Evolutionary conservation across 2,113 vertebrate genomes (phyloP).

Genomic region (Chinchilla lanigera): DNA sequence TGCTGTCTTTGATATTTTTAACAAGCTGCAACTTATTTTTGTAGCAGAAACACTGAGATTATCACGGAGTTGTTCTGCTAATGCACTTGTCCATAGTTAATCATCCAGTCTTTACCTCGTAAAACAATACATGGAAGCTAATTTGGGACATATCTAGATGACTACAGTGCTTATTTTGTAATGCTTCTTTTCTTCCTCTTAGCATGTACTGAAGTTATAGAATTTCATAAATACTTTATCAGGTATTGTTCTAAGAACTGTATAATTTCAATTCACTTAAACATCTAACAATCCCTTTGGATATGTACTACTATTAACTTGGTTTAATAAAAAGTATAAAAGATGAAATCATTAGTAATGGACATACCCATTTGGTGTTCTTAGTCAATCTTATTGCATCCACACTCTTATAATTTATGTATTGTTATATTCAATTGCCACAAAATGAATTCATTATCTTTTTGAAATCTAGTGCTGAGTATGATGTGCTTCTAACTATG

Average conservation of each 20-base stretch:
- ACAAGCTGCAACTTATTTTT: not conserved
- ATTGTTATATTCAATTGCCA: not conserved
- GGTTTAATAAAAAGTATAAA: not conserved
- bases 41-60: not conserved
- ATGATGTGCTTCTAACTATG: not conserved
- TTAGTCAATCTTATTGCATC: not conserved
- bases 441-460: not conserved
- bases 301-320: not conserved
- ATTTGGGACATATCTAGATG: not conserved
- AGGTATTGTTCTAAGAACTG: not conserved
- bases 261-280: not conserved
- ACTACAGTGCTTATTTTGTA: not conserved
- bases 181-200: not conserved
- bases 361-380: not conserved
- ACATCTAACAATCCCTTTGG: not conserved
- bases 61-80: not conserved
- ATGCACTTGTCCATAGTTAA: not conserved
- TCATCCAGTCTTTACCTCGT: not conserved
- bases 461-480: not conserved
- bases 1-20: slow-evolving; percentile 8
- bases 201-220: not conserved
- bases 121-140: not conserved
- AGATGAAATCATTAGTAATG: not conserved
- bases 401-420: not conserved
- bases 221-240: not conserved